Evolutionary conservation across 2,888 invertebrate species (phyloP).

Genomic region (Trimorus sp.): DNA sequence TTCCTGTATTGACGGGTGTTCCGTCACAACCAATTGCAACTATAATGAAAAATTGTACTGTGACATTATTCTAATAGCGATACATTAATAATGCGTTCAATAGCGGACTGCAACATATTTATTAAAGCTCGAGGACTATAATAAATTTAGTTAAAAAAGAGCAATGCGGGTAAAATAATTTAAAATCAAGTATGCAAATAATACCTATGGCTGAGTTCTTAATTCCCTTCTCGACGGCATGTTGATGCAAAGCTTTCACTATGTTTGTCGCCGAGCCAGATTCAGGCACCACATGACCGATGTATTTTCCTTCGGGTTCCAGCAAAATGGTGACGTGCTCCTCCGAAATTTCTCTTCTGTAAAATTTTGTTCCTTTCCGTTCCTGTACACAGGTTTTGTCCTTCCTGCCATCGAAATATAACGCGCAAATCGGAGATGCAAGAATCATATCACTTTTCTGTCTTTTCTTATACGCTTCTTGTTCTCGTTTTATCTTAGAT

Average conservation of each 20-base stretch:
- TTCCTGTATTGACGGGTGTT: slow-evolving; percentile 7
- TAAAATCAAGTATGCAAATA: too few species aligned
- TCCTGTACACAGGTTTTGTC: slow-evolving; percentile 12
- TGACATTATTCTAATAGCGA: neutral
- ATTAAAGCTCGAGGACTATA: too few species aligned
- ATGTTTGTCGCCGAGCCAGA: neutral
- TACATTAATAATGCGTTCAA: too few species aligned
- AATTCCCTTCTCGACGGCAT: too few species aligned
- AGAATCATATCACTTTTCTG: too few species aligned
- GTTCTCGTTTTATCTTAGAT: too few species aligned
- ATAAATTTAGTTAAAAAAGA: too few species aligned
- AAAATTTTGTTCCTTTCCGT: neutral
- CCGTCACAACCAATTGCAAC: slow-evolving; percentile 14
- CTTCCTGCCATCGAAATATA: slow-evolving; percentile 17
- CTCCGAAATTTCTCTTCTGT: slow-evolving; percentile 3
- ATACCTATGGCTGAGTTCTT: too few species aligned
- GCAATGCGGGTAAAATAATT: too few species aligned
- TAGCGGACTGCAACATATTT: too few species aligned
- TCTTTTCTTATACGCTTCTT: neutral
- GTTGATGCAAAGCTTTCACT: too few species aligned
- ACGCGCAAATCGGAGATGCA: neutral
- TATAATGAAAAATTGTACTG: neutral
- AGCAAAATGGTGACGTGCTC: slow-evolving; percentile 16
- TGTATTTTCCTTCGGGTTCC: slow-evolving; percentile 23
- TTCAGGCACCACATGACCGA: slow-evolving; percentile 5